These are phyloP conservation scores for Amphipoea oculea DNA, from an alignment of 2,888 invertebrate genomes.

Conservation along the genomic window DNA sequence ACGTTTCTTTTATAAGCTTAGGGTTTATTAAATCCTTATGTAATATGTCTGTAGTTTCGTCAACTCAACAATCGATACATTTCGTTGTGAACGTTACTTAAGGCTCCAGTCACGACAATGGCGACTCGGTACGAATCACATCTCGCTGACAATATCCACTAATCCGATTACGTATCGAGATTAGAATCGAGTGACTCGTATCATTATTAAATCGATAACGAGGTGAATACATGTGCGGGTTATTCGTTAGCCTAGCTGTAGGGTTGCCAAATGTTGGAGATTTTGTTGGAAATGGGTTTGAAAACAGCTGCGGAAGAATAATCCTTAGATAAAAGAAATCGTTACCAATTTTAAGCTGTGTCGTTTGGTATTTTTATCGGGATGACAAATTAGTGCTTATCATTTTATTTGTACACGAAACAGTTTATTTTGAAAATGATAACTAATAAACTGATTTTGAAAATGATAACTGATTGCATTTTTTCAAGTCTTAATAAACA, in stretches of 20 bases:
- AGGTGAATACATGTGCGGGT: constrained; percentile 55
- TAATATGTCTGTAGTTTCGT: constrained; percentile 28
- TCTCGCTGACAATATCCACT: constrained; percentile 69
- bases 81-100: constrained; percentile 45
- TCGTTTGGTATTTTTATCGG: background rate
- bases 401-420: constrained; percentile 2
- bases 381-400: background rate
- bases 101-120: constrained; percentile 64
- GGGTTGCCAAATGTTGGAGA: constrained; percentile 50
- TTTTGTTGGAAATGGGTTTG: constrained; percentile 8
- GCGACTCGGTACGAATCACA: constrained; percentile 60
- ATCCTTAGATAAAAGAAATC: background rate
- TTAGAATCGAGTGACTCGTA: constrained; percentile 65
- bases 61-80: constrained; percentile 31
- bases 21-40: constrained; percentile 4
- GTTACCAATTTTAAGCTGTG: background rate
- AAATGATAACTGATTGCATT: constrained; percentile 19
- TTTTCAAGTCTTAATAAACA: constrained; percentile 7
- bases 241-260: constrained; percentile 44
- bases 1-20: background rate
- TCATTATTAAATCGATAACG: constrained; percentile 71
- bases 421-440: constrained; percentile 12
- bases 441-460: constrained; percentile 23
- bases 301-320: background rate
- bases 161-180: constrained; percentile 70